These are phyloP conservation scores for Amphimallon solstitiale DNA, from an alignment of 2,888 invertebrate genomes.

Conservation along the genomic window DNA sequence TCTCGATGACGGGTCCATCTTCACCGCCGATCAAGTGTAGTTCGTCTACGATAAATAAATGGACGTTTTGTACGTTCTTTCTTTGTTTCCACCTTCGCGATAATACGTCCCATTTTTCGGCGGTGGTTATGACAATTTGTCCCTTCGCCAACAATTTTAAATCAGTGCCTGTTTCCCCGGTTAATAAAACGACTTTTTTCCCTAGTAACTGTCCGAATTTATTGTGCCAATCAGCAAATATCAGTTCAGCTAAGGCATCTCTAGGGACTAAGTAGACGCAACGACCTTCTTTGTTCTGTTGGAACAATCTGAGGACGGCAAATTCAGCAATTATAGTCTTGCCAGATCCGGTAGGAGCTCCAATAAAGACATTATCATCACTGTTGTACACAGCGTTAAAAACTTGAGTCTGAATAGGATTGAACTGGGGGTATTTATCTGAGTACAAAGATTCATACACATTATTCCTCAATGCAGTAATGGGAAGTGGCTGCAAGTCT, in stretches of 20 bases:
- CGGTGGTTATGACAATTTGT: constrained; percentile 95
- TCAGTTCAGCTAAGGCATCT: constrained; percentile 89
- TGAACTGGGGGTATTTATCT: constrained; percentile 91
- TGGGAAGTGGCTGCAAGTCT: constrained; percentile 95
- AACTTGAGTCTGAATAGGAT: constrained; percentile 99
- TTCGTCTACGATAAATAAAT: constrained; percentile 96
- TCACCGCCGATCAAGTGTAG: constrained; percentile 90
- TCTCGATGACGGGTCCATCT: constrained; percentile 93
- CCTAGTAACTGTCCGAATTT: constrained; percentile 86
- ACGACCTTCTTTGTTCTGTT: constrained; percentile 78
- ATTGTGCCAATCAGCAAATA: constrained; percentile 90
- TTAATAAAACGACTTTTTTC: constrained; percentile 88
- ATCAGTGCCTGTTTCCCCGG: constrained; percentile 98
- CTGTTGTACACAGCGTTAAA: constrained; percentile 98
- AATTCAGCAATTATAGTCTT: constrained; percentile 97
- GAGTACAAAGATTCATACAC: constrained; percentile 87
- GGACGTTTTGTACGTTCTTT: constrained; percentile 97
- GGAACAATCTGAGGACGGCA: constrained; percentile 88
- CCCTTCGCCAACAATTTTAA: constrained; percentile 92
- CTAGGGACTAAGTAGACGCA: constrained; percentile 95
- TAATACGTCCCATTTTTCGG: constrained; percentile 98
- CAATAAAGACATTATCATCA: constrained; percentile 97
- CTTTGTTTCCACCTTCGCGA: constrained; percentile 99
- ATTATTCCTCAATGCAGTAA: constrained; percentile 89
- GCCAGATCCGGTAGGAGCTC: constrained; percentile 90